Evolutionary conservation across 2,797 vertebrate genomes (phyloP).

Genomic region (Pseudotriccus pelzelni): DNA sequence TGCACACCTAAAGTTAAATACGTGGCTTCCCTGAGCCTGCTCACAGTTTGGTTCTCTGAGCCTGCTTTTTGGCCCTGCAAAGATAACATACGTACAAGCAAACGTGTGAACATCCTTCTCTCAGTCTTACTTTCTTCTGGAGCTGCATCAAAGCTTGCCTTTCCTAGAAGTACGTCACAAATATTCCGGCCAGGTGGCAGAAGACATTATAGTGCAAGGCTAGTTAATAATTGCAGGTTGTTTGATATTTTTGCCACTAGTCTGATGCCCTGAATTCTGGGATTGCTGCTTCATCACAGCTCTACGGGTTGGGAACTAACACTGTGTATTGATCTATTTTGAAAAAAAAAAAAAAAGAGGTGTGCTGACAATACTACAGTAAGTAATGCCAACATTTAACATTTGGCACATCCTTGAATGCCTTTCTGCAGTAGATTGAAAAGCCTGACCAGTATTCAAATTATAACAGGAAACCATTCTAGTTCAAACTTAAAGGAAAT

Average conservation of each 20-base stretch:
- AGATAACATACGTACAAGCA: neutral
- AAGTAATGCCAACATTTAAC: neutral
- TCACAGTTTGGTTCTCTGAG: neutral
- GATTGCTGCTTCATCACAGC: neutral
- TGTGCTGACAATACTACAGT: neutral
- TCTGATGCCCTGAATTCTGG: neutral
- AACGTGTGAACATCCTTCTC: neutral
- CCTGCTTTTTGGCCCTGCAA: neutral
- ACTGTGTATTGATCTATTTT: neutral
- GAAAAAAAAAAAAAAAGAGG: neutral
- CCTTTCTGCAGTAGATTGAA: neutral
- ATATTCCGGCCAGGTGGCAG: neutral
- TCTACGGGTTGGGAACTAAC: neutral
- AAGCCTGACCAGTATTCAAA: slow-evolving; percentile 1
- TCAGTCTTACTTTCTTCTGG: neutral
- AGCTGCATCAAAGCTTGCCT: neutral
- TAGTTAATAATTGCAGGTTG: neutral
- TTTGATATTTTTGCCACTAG: neutral
- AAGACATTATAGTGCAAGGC: neutral
- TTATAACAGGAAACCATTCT: neutral
- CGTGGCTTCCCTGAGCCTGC: neutral
- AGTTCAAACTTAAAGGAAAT: neutral
- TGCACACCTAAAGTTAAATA: neutral
- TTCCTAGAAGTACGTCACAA: neutral
- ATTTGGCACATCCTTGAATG: neutral